Evolutionary conservation across 2,888 invertebrate genomes (phyloP).

Genomic region (Watsonalla cultraria): DNA sequence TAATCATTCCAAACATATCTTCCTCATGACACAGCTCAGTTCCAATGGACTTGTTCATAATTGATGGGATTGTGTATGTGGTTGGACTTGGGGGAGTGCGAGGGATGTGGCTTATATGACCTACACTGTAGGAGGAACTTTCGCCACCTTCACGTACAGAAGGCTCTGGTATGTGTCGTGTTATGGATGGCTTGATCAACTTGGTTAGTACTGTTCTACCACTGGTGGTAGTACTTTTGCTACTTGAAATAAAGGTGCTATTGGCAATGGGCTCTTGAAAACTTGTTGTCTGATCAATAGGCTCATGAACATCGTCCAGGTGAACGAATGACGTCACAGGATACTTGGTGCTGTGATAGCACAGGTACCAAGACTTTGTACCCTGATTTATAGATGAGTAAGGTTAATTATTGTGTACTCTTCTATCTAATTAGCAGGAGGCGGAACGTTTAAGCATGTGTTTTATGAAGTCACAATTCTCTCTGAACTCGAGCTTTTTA

Average conservation of each 20-base stretch:
- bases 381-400: conserved; percentile 55
- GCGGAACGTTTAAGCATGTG: conserved; percentile 33
- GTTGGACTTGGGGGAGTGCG: conserved; percentile 53
- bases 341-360: conserved; percentile 65
- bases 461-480: conserved; percentile 40
- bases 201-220: conserved; percentile 15
- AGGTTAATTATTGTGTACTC: conserved; percentile 35
- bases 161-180: background rate
- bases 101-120: conserved; percentile 62
- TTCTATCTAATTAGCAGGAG: conserved; percentile 33
- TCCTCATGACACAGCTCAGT: conserved; percentile 27
- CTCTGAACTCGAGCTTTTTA: conserved; percentile 60
- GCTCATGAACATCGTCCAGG: conserved; percentile 43
- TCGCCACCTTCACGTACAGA: conserved; percentile 9
- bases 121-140: conserved; percentile 40
- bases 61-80: conserved; percentile 54
- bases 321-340: conserved; percentile 61
- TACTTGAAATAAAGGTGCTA: conserved; percentile 33
- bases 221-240: conserved; percentile 16
- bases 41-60: conserved; percentile 32
- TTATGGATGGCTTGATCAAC: conserved; percentile 1
- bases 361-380: conserved; percentile 62
- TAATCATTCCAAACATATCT: conserved; percentile 66
- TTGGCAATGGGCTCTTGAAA: conserved; percentile 42
- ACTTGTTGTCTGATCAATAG: conserved; percentile 13